Base-by-base conservation (phyloP, 2,113 vertebrate species). In the Hylia prasina region DNA sequence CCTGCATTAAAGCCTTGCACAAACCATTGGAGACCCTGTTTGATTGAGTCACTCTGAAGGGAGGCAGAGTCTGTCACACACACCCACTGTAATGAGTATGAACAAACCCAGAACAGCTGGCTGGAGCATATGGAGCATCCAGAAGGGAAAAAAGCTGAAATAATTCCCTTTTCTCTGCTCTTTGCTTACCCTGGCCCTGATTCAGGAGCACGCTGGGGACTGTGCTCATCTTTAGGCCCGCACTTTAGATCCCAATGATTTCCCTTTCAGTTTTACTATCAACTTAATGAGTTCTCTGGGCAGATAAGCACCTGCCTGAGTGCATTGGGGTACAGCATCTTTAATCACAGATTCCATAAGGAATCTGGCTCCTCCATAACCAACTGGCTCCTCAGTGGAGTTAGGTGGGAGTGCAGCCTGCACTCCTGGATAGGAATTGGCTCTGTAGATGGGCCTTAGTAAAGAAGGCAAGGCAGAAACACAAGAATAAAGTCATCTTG, bases 141-240 rank as follows among this genome's bases (percentile, higher is more conserved):
- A 95, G 92, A 96, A 97, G 96, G 93, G 88, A 95, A 78, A 82
- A 95, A 89, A 92, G 82, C 92, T 96, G 90, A 96, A 96, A 96
- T 95, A 96, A 95, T 93, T 95, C 96, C 96, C 91, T 94, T 96
- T 94, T 82, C 95, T 94, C 76, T 88, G 85, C 85, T 95, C 76
- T 86, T 88, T 96, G 92, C 92, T 96, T 92, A 94, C 87, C 75
- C 92, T 95, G 92, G 93, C 79, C 96, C 79, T 48, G 64, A 83
- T 93, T 96, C 92, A 96, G 93, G 68, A 89, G 60, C 0, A 2
- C 68, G 19, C 18, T 83, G 64, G 90, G 82, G 90, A 86, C 48
- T 4, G 1, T 56, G 48, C 64, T 92, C 63, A 48, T 61, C 79
- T 78, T 90, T 37, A 83, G 90, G 68, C 44, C 88, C 44, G 39